A percentile compares a stretch with the other conserved stretches of the same genome.
These are phyloP conservation scores for Podocnemis expansa DNA, from an alignment of 2,113 vertebrate species.

Conservation along the genomic window DNA sequence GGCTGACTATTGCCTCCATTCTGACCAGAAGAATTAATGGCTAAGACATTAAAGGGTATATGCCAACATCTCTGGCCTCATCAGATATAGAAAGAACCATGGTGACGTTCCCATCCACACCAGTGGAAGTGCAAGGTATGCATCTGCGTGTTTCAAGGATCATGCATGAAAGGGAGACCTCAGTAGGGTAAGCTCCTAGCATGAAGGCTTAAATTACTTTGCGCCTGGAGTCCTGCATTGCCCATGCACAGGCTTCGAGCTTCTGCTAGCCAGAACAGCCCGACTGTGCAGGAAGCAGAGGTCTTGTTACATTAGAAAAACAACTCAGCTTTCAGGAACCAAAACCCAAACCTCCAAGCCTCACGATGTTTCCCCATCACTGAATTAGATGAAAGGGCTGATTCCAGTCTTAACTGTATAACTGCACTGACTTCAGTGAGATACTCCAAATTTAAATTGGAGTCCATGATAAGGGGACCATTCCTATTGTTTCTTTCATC, in stretches of 20 bases:
- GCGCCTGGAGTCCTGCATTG: not conserved
- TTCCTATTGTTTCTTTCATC: not conserved
- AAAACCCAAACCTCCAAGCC: not conserved
- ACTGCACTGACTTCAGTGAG: not conserved
- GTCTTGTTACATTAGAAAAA: not conserved
- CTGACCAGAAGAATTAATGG: not conserved
- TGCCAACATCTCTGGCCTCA: not conserved
- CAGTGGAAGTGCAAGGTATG: not conserved
- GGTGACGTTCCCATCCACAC: not conserved
- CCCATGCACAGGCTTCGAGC: not conserved
- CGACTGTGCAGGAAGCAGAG: not conserved
- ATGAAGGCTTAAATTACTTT: not conserved
- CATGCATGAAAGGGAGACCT: not conserved
- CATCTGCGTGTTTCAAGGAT: not conserved
- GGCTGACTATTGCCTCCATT: not conserved
- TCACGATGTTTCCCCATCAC: not conserved
- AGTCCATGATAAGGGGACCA: not conserved
- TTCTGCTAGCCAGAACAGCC: not conserved
- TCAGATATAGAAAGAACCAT: not conserved
- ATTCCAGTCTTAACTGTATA: not conserved
- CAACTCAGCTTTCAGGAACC: not conserved
- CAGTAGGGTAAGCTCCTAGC: conserved; percentile 6
- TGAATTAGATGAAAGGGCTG: not conserved
- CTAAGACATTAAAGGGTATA: not conserved
- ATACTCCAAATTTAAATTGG: not conserved